A percentile compares a stretch with the other conserved stretches of the same genome.
Conservation (phyloP, 2,888 invertebrate genomes). For the Mimachlamys varia region DNA sequence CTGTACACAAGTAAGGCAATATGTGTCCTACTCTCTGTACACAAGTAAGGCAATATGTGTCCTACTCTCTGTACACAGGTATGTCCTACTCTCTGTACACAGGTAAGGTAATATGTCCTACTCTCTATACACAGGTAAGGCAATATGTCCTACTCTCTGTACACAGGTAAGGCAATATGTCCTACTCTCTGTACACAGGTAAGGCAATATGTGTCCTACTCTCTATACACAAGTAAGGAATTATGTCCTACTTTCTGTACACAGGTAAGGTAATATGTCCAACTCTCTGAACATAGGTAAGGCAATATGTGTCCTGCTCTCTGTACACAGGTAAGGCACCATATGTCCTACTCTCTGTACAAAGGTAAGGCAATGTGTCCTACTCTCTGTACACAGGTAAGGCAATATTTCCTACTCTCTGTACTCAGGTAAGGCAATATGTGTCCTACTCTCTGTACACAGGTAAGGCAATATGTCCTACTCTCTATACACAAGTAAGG, state of each 20-base stretch:
- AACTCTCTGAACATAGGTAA: background rate
- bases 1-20: background rate
- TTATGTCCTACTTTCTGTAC: background rate
- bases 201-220: background rate
- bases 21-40: background rate
- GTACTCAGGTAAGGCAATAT: background rate
- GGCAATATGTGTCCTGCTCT: too few species aligned
- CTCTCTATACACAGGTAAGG: background rate
- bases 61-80: constrained; percentile 10
- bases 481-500: background rate
- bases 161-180: background rate
- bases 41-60: background rate
- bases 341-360: background rate
- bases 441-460: background rate
- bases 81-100: background rate
- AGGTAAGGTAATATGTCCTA: background rate
- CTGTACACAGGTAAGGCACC: background rate
- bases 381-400: constrained; percentile 15
- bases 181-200: background rate
- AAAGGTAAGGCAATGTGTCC: background rate
- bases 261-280: background rate
- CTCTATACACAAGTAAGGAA: background rate
- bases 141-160: background rate
- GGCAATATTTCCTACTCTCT: background rate
- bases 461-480: background rate